Evolutionary conservation across 2,888 invertebrate species (phyloP).

Genomic region (Ormyrus rosae): DNA sequence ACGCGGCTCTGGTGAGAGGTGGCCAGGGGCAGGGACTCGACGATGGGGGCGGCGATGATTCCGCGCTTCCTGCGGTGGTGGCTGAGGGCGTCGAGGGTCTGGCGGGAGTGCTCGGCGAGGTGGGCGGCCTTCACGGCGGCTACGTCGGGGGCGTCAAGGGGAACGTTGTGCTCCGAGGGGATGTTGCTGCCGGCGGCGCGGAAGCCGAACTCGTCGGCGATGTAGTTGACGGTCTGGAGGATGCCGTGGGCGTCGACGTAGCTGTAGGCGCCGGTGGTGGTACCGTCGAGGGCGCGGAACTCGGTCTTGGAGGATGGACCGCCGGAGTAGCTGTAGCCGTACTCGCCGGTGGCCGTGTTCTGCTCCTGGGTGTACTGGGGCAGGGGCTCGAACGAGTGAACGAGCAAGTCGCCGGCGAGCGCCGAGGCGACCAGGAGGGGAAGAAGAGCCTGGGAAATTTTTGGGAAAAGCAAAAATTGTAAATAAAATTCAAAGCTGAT

Average conservation of each 20-base stretch:
- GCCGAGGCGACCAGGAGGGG: slow-evolving; percentile 41
- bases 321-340: slow-evolving; percentile 81
- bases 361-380: slow-evolving; percentile 79
- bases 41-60: neutral
- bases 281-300: slow-evolving; percentile 79
- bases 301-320: slow-evolving; percentile 82
- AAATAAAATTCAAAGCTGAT: too few species aligned
- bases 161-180: slow-evolving; percentile 15
- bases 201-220: slow-evolving; percentile 82
- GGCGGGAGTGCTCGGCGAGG: too few species aligned
- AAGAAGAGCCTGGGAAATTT: neutral
- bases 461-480: too few species aligned
- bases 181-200: slow-evolving; percentile 72
- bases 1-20: slow-evolving; percentile 62
- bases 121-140: too few species aligned
- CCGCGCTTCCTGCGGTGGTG: slow-evolving; percentile 58
- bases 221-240: slow-evolving; percentile 81
- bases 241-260: slow-evolving; percentile 83
- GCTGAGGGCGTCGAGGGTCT: slow-evolving; percentile 6
- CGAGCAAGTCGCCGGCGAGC: slow-evolving; percentile 19
- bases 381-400: slow-evolving; percentile 8
- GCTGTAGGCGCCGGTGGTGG: slow-evolving; percentile 82
- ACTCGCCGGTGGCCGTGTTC: slow-evolving; percentile 78
- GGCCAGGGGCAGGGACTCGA: slow-evolving; percentile 54
- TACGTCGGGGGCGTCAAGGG: slow-evolving; percentile 48